Evolutionary conservation across 2,113 vertebrate genomes (phyloP).

Genomic region (Bothrops jararaca): DNA sequence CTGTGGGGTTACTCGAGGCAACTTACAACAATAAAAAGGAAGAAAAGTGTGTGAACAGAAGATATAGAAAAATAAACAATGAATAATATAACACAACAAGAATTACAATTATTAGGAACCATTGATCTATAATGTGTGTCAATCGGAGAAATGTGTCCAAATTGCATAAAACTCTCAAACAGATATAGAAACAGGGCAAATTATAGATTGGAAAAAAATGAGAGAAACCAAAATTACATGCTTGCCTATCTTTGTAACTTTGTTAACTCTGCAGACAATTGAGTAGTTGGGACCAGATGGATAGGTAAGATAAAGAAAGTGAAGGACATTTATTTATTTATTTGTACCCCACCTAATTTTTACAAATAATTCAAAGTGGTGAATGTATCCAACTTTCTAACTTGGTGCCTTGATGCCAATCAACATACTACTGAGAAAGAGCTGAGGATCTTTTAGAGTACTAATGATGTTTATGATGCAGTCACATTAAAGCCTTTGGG

Average conservation of each 20-base stretch:
- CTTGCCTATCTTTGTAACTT: background rate
- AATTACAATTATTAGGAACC: background rate
- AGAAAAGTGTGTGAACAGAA: background rate
- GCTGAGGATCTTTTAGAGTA: background rate
- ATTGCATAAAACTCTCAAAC: background rate
- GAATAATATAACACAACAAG: background rate
- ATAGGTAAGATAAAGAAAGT: background rate
- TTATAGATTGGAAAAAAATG: background rate
- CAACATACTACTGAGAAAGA: background rate
- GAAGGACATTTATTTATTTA: background rate
- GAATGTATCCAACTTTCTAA: background rate
- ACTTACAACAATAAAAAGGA: background rate
- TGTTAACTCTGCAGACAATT: background rate
- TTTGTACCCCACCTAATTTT: background rate
- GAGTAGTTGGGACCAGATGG: background rate
- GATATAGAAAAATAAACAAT: background rate
- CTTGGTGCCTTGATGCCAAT: background rate
- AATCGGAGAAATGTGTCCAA: background rate
- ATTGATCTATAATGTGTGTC: background rate
- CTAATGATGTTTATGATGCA: background rate
- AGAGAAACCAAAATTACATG: background rate
- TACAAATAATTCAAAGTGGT: background rate
- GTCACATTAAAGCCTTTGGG: background rate
- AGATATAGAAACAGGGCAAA: background rate
- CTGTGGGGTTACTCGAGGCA: background rate